phyloP scores from a whole-genome alignment of 2,797 vertebrate species.

The Champsocephalus esox region DNA sequence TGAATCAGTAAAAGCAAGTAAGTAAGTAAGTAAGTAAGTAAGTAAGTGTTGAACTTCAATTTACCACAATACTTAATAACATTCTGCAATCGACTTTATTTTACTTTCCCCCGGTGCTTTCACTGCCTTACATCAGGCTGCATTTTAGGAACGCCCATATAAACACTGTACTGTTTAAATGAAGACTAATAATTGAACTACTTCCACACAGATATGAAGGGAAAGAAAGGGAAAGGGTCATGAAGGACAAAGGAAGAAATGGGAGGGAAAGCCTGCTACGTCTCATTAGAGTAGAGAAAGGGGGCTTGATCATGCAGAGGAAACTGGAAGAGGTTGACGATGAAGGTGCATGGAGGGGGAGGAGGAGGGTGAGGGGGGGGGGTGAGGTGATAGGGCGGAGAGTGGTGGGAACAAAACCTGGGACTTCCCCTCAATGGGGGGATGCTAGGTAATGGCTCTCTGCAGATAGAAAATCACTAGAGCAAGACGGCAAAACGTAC shows the following conservation, averaged over 20 bases:
- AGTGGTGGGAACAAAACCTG: slow-evolving; percentile 56
- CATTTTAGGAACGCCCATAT: background rate
- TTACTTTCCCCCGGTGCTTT: background rate
- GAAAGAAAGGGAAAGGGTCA: slow-evolving; percentile 45
- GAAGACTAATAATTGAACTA: background rate
- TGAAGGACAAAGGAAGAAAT: slow-evolving; percentile 59
- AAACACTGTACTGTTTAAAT: background rate
- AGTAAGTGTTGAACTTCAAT: background rate
- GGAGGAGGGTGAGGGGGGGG: background rate
- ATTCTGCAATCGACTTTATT: background rate
- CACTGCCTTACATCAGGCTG: background rate
- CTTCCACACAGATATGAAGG: background rate
- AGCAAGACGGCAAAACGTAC: slow-evolving; percentile 2
- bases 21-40: too few species aligned
- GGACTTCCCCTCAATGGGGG: slow-evolving; percentile 12
- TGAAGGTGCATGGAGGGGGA: slow-evolving; percentile 26
- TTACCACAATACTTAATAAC: background rate
- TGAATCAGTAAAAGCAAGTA: background rate
- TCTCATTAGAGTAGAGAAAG: slow-evolving; percentile 65
- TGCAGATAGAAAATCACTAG: slow-evolving; percentile 38
- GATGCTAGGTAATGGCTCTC: slow-evolving; percentile 27
- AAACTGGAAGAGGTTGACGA: slow-evolving; percentile 45
- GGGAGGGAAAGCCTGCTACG: slow-evolving; percentile 31
- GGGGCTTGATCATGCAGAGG: slow-evolving; percentile 26
- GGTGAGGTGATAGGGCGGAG: slow-evolving; percentile 18